A percentile compares a stretch with the other conserved stretches of the same genome.
phyloP scores from a whole-genome alignment of 2,113 vertebrate species.

The Tyto alba region DNA sequence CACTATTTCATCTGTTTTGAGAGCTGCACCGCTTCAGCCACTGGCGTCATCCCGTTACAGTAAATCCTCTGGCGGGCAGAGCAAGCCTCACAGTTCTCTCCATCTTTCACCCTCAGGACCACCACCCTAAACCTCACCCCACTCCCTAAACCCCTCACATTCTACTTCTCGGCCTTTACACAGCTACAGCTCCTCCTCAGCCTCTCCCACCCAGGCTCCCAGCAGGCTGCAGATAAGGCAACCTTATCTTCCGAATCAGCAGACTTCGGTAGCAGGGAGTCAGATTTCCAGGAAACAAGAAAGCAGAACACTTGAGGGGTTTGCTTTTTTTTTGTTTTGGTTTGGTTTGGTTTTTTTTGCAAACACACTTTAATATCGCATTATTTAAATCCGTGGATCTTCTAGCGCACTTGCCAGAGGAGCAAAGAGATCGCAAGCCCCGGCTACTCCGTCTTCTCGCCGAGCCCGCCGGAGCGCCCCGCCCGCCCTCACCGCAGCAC shows the following conservation, averaged over 20 bases:
- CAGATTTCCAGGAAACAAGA: background rate
- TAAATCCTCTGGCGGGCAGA: background rate
- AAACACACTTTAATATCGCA: background rate
- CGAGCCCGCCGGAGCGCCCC: background rate
- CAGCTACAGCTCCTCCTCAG: background rate
- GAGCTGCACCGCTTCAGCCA: background rate
- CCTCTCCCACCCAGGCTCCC: background rate
- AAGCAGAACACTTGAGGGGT: background rate
- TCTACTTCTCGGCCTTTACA: too few species aligned
- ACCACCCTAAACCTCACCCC: background rate
- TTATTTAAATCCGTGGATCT: background rate
- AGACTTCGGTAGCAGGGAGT: background rate
- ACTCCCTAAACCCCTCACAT: background rate
- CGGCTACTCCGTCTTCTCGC: background rate
- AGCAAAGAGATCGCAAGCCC: background rate
- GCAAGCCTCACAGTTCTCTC: background rate
- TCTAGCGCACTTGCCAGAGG: background rate
- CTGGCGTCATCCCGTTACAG: background rate
- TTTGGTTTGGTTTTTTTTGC: fast-evolving
- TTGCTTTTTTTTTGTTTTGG: too few species aligned
- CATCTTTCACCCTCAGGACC: background rate
- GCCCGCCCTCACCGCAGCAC: background rate
- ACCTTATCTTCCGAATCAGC: background rate
- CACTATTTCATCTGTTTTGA: background rate
- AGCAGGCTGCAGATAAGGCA: background rate